Percentiles rank a stretch among this genome's conserved stretches.
phyloP scores from a whole-genome alignment of 2,113 vertebrate species.

The Chaetops frenatus region DNA sequence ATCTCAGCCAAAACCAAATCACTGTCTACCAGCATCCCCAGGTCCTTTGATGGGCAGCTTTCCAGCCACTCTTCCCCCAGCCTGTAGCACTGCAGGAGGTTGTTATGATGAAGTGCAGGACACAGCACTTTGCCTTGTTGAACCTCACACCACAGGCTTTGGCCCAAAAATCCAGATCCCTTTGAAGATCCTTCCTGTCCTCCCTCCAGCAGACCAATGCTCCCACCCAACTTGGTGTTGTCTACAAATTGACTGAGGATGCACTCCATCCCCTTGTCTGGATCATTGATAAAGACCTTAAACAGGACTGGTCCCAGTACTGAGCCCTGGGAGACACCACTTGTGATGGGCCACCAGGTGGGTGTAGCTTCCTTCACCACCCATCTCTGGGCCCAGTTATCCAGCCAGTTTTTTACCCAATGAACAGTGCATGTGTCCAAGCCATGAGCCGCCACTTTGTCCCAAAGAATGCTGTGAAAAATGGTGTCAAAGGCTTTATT shows the following conservation, averaged over 20 bases:
- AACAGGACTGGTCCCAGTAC: not conserved
- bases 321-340: not conserved
- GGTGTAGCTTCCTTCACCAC: not conserved
- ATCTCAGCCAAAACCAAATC: not conserved
- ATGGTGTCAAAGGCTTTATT: not conserved
- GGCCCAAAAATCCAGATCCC: not conserved
- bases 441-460: not conserved
- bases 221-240: not conserved
- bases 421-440: not conserved
- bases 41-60: not conserved
- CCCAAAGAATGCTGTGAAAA: not conserved
- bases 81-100: not conserved
- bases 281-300: not conserved
- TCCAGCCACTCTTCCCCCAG: not conserved
- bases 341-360: accelerated
- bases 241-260: not conserved
- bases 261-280: not conserved
- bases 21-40: not conserved
- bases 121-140: accelerated
- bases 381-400: not conserved
- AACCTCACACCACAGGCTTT: not conserved
- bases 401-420: not conserved
- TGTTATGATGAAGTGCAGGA: not conserved
- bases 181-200: not conserved
- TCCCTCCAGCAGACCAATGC: accelerated